Base-by-base conservation (phyloP, 2,113 vertebrate species). In the Rhabdornis inornatus region DNA sequence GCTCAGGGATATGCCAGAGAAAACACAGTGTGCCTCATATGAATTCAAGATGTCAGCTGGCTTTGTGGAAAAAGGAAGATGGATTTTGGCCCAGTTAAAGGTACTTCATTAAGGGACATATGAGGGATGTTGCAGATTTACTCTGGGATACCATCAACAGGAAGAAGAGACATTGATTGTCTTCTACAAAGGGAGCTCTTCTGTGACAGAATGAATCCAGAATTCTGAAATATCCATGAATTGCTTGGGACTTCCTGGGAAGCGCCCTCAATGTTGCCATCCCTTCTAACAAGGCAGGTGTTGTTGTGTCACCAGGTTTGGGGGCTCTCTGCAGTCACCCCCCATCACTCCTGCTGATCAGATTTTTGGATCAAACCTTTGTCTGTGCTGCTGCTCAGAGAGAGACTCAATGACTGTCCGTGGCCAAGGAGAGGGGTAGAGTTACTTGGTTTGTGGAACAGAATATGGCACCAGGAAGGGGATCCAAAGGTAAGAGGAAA, bases 21-120 rank as follows among this genome's bases (percentile, higher is more conserved):
- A 87, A 84, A 79, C 56, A 80, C 57, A 74, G 39, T 13, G 28
- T 53, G 47, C 37, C 64, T 94, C 30, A 45, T 65, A 47, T 87
- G 87, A 97, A 57, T 40, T 87, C 89, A 95, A 92, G 89, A 69
- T 89, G 63, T 87, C 88, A 90, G 28, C 74, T 87, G 89, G 45
- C 68, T 87, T 44, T 49, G 55, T 66, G 47, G 33, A 39, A 74
- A 64, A 71, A 82, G 44, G 44, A 70, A 89, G 72, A 64, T 47
- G 56, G 44, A 49, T 89, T 94, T 88, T 70, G 47, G n/a, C 25
- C 24, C 49, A 45, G 37, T 61, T 76, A 39, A 70, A 91, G 52
- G 23, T 40, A 18, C 10, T 84, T 20, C 4, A 5, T 56, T 30
- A 81, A 45, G 14, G 79, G 21, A n/a, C 6, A 11, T 23, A 11